Conservation (phyloP, 2,888 invertebrate genomes). For the Adelognathus sp. region DNA sequence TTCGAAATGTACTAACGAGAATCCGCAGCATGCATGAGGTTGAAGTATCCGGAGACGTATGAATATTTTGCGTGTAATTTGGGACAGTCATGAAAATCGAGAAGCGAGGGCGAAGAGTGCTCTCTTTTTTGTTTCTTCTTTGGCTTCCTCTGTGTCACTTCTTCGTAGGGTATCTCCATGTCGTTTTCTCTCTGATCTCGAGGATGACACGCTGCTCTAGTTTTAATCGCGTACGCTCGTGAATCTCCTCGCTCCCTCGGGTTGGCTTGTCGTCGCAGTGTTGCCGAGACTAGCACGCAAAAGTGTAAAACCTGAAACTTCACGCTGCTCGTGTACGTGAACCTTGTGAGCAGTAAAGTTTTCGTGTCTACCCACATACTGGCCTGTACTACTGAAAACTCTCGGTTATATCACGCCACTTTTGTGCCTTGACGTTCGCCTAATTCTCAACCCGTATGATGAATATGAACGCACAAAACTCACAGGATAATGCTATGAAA, state of each 20-base stretch:
- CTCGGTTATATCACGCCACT: constrained; percentile 1
- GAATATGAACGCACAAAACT: constrained; percentile 23
- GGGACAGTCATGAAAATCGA: not conserved
- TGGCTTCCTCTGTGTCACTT: constrained; percentile 23
- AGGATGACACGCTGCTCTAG: constrained; percentile 39
- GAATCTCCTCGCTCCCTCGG: not conserved
- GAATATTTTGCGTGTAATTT: not conserved
- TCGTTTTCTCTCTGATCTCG: constrained; percentile 15
- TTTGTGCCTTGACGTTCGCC: constrained; percentile 22
- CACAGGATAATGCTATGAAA: constrained; percentile 15
- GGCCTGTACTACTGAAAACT: constrained; percentile 21
- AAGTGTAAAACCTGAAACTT: not conserved
- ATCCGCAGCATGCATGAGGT: not conserved
- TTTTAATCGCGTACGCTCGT: constrained; percentile 23
- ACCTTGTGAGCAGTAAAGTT: not conserved
- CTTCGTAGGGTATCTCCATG: not conserved
- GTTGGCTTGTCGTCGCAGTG: not conserved
- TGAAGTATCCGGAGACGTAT: not conserved
- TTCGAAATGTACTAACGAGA: not conserved
- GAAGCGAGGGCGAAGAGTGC: not conserved
- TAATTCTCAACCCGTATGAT: constrained; percentile 29
- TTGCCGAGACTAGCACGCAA: not conserved
- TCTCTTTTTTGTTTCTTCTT: not conserved
- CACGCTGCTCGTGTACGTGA: not conserved
- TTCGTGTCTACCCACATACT: constrained; percentile 22